Evolutionary conservation across 2,888 invertebrate species (phyloP), one percentile per base, ranked within the genome.

Genomic region (Marasmarcha lunaedactyla): DNA sequence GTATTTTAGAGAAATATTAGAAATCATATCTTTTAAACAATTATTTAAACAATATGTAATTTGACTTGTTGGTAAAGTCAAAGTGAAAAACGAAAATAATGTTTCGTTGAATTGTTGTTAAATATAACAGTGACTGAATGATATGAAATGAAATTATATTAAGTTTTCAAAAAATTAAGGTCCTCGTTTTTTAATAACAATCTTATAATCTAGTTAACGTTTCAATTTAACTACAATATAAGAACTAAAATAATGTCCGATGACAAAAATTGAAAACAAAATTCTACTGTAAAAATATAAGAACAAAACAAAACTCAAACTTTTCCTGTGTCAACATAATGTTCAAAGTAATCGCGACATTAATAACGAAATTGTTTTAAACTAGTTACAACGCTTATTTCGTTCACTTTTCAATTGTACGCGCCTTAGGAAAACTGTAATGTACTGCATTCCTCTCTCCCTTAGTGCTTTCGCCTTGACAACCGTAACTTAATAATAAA

Each of bases 401-500:
- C 30, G 30, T 30, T 30, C 20, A 20, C 20, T 20, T 20, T 20
- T 20, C 20, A 20, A 20, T 53, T 61, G 52, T 59, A 59, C 54
- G 52, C 54, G 52, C 50, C 48, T 55, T 59, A 63, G 62, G 54
- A 59, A 57, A 51, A 50, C 59, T 57, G 69, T 71, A 62, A 64
- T 76, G 72, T 65, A 71, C 64, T 59, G 59, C 59, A 52, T 51
- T 51, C 56, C 53, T 53, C 54, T 58, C 63, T 64, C 61, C 61
- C 59, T 20, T 51, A 61, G 59, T 53, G 53, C 55, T 53, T 55
- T 55, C 57, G 44, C 51, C 61, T 63, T 66, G 71, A 63, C 63
- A 65, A 63, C 59, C 63, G 67, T 81, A 77, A 81, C 77, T 71
- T 70, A 77, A 81, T 83, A 81, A 77, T 68, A 71, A 65, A 78